Percentiles rank a stretch among this genome's conserved stretches.
Evolutionary conservation across 2,113 vertebrate species (phyloP).

Genomic region (Tychaedon coryphoeus): DNA sequence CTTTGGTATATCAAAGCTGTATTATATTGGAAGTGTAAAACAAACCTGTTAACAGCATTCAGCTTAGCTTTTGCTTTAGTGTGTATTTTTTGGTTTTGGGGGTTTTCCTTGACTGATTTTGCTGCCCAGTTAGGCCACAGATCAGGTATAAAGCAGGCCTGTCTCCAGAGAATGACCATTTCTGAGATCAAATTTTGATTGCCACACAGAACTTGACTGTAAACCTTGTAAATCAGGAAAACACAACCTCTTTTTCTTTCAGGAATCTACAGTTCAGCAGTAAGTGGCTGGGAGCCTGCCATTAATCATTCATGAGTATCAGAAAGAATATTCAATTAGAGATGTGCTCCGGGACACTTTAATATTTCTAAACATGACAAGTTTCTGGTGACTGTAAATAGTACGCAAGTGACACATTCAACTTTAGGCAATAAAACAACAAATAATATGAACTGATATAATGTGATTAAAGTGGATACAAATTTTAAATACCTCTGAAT

Average conservation of each 20-base stretch:
- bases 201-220: background rate
- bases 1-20: background rate
- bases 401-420: background rate
- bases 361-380: slow-evolving; percentile 2
- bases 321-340: slow-evolving; percentile 49
- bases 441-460: background rate
- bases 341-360: background rate
- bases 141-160: background rate
- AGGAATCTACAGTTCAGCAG: background rate
- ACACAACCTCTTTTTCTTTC: background rate
- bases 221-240: background rate
- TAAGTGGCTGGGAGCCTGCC: background rate
- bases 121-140: background rate
- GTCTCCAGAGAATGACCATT: background rate
- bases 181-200: background rate
- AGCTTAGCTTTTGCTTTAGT: background rate
- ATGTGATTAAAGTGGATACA: background rate
- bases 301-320: slow-evolving; percentile 47
- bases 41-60: background rate
- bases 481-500: background rate
- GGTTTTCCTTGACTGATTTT: background rate
- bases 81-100: background rate
- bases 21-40: background rate
- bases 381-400: slow-evolving; percentile 38
- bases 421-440: background rate